Evolutionary conservation across 2,888 invertebrate species (phyloP), one percentile per base, ranked within the genome.

Genomic region (Eupithecia subumbrata): DNA sequence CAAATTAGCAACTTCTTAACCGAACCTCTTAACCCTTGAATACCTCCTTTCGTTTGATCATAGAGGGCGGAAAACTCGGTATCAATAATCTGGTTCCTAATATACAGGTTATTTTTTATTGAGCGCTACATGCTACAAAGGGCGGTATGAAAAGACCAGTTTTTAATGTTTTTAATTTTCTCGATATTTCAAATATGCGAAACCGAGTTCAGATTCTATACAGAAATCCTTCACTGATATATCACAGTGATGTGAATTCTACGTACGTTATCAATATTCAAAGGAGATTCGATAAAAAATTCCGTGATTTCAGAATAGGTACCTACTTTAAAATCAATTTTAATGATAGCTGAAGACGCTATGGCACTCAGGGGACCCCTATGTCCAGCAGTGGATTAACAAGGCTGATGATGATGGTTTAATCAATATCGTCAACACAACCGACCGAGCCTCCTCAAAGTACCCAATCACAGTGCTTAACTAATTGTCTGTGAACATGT

Each of bases 401-500:
- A 37, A 37, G 2, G 37, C 2, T 37, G 5, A 7, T 37, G 37
- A 37, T 37, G 37, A 37, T 37, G 5, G 5, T 37, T 7, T 4
- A 37, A 37, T 37, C 43, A 48, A 73, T 56, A 37, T 52, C 48
- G 52, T 37, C 68, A 70, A 52, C 64, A 63, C 68, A 68, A 74
- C 67, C 73, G 40, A 7, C 25, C 18, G 64, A 34, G 84, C 60
- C 25, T 60, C 5, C 79, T 82, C 83, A 87, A 71, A 73, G 43
- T 74, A 83, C 82, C 84, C 84, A 87, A 89, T 87, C 86, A 86
- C 85, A 86, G 81, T 75, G 84, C 84, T 85, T 82, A 81, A 82
- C 88, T 92, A 93, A 93, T 92, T 92, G 91, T 92, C 91, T 89
- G 88, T 89, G 88, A 87, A 88, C 87, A 89, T 88, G 86, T 85